A percentile compares a stretch with the other conserved stretches of the same genome.
These are phyloP conservation scores for Thunnus albacares DNA, from an alignment of 2,797 vertebrate species.

Conservation along the genomic window DNA sequence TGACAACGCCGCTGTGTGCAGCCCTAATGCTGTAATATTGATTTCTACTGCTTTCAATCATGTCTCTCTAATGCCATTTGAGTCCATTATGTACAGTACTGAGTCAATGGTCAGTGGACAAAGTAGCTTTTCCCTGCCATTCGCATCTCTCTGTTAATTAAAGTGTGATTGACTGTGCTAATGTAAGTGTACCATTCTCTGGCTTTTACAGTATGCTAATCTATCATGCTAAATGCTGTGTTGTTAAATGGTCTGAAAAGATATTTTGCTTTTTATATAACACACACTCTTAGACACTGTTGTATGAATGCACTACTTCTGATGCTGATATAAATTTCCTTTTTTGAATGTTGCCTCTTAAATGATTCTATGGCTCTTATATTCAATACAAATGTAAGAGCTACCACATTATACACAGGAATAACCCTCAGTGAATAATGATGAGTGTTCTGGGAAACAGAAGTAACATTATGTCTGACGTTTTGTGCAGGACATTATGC, in stretches of 20 bases:
- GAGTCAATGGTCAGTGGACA: slow-evolving; percentile 22
- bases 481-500: slow-evolving; percentile 17
- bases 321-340: slow-evolving; percentile 30
- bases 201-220: slow-evolving; percentile 7
- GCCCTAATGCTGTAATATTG: slow-evolving; percentile 35
- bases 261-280: slow-evolving; percentile 4
- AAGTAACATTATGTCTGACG: background rate
- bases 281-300: slow-evolving; percentile 1
- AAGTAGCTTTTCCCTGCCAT: slow-evolving; percentile 8
- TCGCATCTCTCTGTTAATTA: slow-evolving; percentile 17
- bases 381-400: background rate
- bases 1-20: background rate
- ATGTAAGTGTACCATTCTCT: background rate
- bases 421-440: background rate
- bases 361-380: background rate
- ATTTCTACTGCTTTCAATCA: slow-evolving; percentile 36
- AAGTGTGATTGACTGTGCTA: slow-evolving; percentile 33
- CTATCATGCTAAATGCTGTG: background rate
- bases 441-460: slow-evolving; percentile 22
- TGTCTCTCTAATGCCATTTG: slow-evolving; percentile 38
- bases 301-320: slow-evolving; percentile 4
- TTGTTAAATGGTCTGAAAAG: background rate
- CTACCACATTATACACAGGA: background rate
- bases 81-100: slow-evolving; percentile 43
- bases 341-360: slow-evolving; percentile 11